These are phyloP conservation scores for Enteromius paludinosus DNA, from an alignment of 2,797 vertebrate genomes.

Conservation along the genomic window DNA sequence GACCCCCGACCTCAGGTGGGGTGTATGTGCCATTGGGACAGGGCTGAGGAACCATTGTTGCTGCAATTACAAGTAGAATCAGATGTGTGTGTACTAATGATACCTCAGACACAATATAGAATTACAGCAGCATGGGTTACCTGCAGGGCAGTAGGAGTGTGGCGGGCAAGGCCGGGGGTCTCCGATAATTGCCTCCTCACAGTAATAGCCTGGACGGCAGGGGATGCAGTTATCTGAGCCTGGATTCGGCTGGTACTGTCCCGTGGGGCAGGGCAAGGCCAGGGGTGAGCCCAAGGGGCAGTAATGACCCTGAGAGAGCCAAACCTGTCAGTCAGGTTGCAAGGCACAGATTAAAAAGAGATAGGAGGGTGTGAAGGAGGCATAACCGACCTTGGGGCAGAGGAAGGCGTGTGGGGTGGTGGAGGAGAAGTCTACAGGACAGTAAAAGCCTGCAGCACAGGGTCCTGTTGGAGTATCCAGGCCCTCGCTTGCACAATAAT, in stretches of 20 bases:
- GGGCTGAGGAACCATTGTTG: conserved; percentile 78
- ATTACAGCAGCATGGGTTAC: conserved; percentile 62
- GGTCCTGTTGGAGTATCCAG: conserved; percentile 78
- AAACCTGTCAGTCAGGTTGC: conserved; percentile 32
- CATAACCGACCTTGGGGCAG: conserved; percentile 84
- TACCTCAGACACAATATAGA: not conserved
- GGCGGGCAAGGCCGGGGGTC: conserved; percentile 83
- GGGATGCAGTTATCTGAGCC: conserved; percentile 84
- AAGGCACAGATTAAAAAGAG: conserved; percentile 2
- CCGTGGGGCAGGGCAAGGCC: conserved; percentile 83
- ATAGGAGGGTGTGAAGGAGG: not conserved
- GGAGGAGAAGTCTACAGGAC: conserved; percentile 82
- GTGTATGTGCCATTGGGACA: conserved; percentile 91
- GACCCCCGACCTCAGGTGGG: conserved; percentile 72
- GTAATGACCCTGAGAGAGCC: conserved; percentile 84
- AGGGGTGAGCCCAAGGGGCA: conserved; percentile 80
- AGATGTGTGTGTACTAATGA: not conserved
- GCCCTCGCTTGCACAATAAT: conserved; percentile 83
- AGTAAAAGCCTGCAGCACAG: conserved; percentile 85
- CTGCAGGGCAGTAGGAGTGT: conserved; percentile 87
- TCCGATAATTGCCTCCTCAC: conserved; percentile 82
- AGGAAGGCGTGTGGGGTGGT: conserved; percentile 78
- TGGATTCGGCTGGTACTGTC: conserved; percentile 85
- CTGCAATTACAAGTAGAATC: conserved; percentile 61
- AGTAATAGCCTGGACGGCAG: conserved; percentile 89